Evolutionary conservation across 1,140 invertebrate species (phyloP).

Genomic region (Colletes latitarsis): DNA sequence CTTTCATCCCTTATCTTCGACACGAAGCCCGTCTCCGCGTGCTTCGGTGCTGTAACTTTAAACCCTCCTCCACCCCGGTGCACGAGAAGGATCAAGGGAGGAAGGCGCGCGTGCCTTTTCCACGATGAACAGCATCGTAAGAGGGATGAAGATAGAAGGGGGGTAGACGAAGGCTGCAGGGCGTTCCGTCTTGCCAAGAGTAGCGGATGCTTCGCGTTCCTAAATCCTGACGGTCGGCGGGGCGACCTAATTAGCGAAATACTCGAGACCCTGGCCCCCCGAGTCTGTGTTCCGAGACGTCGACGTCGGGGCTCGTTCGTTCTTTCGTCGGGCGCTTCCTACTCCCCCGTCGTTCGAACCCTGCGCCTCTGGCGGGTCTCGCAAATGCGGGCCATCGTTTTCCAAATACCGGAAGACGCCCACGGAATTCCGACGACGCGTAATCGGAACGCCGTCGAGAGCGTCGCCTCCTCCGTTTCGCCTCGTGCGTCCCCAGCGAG

Average conservation of each 20-base stretch:
- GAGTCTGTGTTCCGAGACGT: slow-evolving; percentile 13
- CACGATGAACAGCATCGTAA: slow-evolving; percentile 9
- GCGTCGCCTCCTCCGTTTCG: slow-evolving; percentile 30
- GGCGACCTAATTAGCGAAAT: slow-evolving; percentile 80
- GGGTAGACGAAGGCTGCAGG: not conserved
- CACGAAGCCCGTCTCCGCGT: not conserved
- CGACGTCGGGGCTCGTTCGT: slow-evolving; percentile 43
- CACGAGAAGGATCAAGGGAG: not conserved
- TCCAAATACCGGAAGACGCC: slow-evolving; percentile 72
- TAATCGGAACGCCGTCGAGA: slow-evolving; percentile 65
- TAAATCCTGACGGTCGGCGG: slow-evolving; percentile 70
- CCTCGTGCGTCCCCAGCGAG: not conserved
- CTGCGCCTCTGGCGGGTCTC: slow-evolving; percentile 39
- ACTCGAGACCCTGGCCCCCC: slow-evolving; percentile 55
- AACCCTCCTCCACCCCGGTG: not conserved
- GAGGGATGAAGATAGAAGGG: not conserved
- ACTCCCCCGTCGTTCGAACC: slow-evolving; percentile 28
- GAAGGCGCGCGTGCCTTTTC: not conserved
- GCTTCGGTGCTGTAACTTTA: slow-evolving; percentile 19
- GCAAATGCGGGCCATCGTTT: slow-evolving; percentile 71
- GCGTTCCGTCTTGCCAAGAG: slow-evolving; percentile 60
- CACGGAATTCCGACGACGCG: slow-evolving; percentile 69
- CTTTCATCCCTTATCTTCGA: slow-evolving; percentile 10
- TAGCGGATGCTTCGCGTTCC: slow-evolving; percentile 77
- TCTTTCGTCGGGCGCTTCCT: slow-evolving; percentile 41